Base-by-base conservation (phyloP, 2,797 vertebrate genomes). In the Urocyon cinereoargenteus region DNA sequence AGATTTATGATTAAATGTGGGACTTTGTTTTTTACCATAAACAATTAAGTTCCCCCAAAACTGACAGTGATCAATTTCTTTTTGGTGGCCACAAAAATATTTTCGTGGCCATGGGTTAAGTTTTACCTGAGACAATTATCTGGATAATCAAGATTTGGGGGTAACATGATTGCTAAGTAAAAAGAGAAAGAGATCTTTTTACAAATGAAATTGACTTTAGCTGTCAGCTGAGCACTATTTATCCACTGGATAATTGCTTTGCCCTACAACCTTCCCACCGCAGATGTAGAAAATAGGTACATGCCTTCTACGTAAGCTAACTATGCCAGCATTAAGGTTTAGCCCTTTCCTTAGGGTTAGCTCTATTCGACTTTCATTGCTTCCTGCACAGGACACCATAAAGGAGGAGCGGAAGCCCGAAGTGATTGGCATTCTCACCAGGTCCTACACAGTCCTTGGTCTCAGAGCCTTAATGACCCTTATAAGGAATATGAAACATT, bases 361-460 rank as follows among this genome's bases (percentile, higher is more conserved):
- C 26, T 66, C 97, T 94, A 55, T 95, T 98, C 97, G 98, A 94
- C 95, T 97, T 98, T 97, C 97, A 98, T 98, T 97, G 95, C 88
- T 98, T 98, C 97, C 97, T 97, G 95, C 86, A 96, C 75, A 86
- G 11, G 55, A 81, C 77, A 96, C 94, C 93, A 78, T 89, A 78
- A 68, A 95, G 92, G 85, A 84, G 79, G 55, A 90, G 12, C 26
- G 45, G 90, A 96, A 96, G 85, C 28, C 59, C 10, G 12, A 70
- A 66, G 81, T 45, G 64, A 36, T 2, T 53, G 34, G 64, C 78
- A 93, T 82, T 86, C 81, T 96, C 72, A 95, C 75, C 9, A 55
- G 5, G 53, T 75, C 45, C 28, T n/a, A 36, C 75, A 59, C 8
- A 13, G 26, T 49, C n/a, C 28, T 85, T 64, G 51, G 51, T 91